phyloP scores from a whole-genome alignment of 2,113 vertebrate species.

The Ptyas mucosa region DNA sequence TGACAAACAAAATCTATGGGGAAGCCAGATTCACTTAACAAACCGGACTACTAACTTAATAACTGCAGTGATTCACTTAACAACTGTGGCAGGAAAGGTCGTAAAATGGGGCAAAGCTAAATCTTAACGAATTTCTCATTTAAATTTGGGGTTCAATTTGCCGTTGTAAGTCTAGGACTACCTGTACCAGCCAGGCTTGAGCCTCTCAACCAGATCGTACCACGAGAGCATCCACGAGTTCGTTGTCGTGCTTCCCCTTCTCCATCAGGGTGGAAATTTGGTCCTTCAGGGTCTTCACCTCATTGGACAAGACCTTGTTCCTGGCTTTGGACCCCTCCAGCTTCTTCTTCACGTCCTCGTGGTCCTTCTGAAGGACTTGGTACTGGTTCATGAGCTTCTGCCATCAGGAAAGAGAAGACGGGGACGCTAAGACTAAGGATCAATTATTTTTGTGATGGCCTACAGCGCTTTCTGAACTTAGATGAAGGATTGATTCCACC shows the following conservation, averaged over 20 bases:
- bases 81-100: neutral
- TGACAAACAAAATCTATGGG: neutral
- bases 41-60: neutral
- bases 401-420: neutral
- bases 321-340: constrained; percentile 78
- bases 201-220: constrained; percentile 59
- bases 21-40: neutral
- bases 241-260: constrained; percentile 86
- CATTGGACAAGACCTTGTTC: constrained; percentile 75
- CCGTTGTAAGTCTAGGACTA: neutral
- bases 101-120: neutral
- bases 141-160: neutral
- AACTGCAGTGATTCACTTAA: neutral
- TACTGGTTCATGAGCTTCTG: constrained; percentile 77
- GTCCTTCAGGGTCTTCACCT: constrained; percentile 79
- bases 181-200: neutral
- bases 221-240: constrained; percentile 84
- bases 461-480: neutral
- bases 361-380: constrained; percentile 73
- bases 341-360: constrained; percentile 78
- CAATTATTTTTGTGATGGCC: neutral
- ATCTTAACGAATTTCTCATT: neutral
- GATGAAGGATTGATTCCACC: neutral
- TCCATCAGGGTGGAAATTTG: constrained; percentile 82
- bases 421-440: neutral